Percentiles rank a stretch among this genome's conserved stretches.
These are phyloP conservation scores for Dufourea novaeangliae DNA, from an alignment of 1,140 invertebrate species.

Conservation along the genomic window DNA sequence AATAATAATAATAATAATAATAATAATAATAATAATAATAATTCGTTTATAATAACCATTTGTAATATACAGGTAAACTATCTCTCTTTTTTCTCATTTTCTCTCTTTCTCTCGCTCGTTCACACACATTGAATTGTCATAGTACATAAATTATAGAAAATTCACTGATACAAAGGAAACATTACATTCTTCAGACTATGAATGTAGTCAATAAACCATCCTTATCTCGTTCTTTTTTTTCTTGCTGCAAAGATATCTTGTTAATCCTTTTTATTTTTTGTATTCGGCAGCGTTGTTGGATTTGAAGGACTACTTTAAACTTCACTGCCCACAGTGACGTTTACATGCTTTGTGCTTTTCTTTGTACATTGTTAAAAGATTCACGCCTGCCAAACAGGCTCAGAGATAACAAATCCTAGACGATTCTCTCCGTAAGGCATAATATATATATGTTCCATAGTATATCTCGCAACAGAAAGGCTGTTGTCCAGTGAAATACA, in stretches of 20 bases:
- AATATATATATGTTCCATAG: constrained; percentile 42
- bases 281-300: constrained; percentile 76
- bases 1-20: constrained; percentile 60
- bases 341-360: constrained; percentile 51
- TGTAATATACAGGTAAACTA: constrained; percentile 75
- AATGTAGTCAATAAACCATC: constrained; percentile 80
- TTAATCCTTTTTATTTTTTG: constrained; percentile 59
- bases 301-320: constrained; percentile 77
- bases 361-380: constrained; percentile 65
- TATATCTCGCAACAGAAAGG: constrained; percentile 53
- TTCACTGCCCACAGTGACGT: constrained; percentile 56
- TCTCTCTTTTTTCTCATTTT: constrained; percentile 31
- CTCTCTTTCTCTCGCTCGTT: constrained; percentile 47
- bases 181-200: constrained; percentile 74
- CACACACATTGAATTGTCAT: constrained; percentile 72
- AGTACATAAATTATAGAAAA: constrained; percentile 75
- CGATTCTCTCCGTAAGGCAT: constrained; percentile 44
- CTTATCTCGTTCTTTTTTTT: constrained; percentile 71
- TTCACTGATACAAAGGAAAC: constrained; percentile 74
- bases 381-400: constrained; percentile 37
- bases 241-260: constrained; percentile 77
- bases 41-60: constrained; percentile 74
- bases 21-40: constrained; percentile 66
- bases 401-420: constrained; percentile 53
- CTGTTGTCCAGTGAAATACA: constrained; percentile 38